Percentiles rank a stretch among this genome's conserved stretches.
Evolutionary conservation across 2,888 invertebrate species (phyloP).

Genomic region (Leptinotarsa juncta): DNA sequence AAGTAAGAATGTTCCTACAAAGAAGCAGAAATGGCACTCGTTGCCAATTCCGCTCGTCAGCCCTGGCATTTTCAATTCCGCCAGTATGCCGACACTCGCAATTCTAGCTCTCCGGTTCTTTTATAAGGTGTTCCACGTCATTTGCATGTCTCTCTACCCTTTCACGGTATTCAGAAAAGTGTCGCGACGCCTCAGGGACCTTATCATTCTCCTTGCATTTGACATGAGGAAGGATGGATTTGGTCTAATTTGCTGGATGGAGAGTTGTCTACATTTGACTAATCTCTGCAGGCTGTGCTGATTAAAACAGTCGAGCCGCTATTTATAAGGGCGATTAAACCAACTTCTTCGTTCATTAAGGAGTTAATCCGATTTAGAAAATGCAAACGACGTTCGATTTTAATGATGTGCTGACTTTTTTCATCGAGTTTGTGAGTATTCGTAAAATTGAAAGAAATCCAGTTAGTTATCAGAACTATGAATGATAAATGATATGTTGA

Average conservation of each 20-base stretch:
- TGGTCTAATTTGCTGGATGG: neutral
- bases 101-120: neutral
- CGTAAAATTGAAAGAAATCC: too few relatives aligned
- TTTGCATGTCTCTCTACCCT: slow-evolving; percentile 4
- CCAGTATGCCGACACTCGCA: neutral
- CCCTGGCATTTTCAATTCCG: neutral
- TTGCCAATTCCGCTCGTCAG: neutral
- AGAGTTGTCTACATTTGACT: slow-evolving; percentile 1
- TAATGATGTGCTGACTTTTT: neutral
- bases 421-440: too few relatives aligned
- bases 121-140: slow-evolving; percentile 5
- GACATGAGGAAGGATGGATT: slow-evolving; percentile 3
- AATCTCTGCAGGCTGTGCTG: slow-evolving; percentile 1
- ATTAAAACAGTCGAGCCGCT: neutral
- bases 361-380: neutral
- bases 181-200: neutral
- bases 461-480: too few relatives aligned
- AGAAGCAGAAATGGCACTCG: slow-evolving; percentile 2
- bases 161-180: neutral
- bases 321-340: neutral
- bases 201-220: slow-evolving; percentile 4
- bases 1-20: neutral
- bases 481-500: too few relatives aligned
- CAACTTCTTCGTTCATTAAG: slow-evolving; percentile 4
- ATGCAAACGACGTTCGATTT: neutral